Percentiles rank a stretch among this genome's conserved stretches.
Evolutionary conservation across 1,140 invertebrate genomes (phyloP).

Genomic region (honey bee (Apis mellifera)): Amel_HAv3.1 CM009946.2:3832501-3833000

Average conservation of each 20-base stretch:
- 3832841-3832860: constrained; percentile 49
- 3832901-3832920: too few species aligned
- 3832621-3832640: constrained; percentile 73
- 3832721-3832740: constrained; percentile 42
- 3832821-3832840: constrained; percentile 69
- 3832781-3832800: constrained; percentile 45
- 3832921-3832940: too few species aligned
- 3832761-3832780: constrained; percentile 47
- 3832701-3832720: not conserved
- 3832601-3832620: constrained; percentile 60
- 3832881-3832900: constrained; percentile 8
- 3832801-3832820: constrained; percentile 67
- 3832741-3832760: constrained; percentile 60
- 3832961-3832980: too few species aligned
- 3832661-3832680: constrained; percentile 64
- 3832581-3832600: constrained; percentile 60
- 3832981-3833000: too few species aligned
- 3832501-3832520: not conserved
- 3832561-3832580: not conserved
- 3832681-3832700: not conserved
- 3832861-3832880: constrained; percentile 48
- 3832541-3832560: not conserved
- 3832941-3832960: too few species aligned
- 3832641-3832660: constrained; percentile 62
- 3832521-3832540: constrained; percentile 28